These are phyloP conservation scores for Ecdyonurus torrentis DNA, from an alignment of 2,888 invertebrate species.

Conservation along the genomic window DNA sequence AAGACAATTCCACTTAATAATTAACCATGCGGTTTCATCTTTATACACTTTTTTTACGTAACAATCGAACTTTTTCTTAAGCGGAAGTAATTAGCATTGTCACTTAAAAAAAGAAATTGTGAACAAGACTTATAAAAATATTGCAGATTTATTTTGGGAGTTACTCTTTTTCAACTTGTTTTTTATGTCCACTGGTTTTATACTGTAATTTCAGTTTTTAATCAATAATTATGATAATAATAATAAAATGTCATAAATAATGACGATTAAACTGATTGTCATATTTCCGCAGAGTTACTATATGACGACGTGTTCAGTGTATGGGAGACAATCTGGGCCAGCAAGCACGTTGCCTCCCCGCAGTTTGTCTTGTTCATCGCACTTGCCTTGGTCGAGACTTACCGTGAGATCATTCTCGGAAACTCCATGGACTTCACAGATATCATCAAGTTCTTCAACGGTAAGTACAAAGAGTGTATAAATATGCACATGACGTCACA, in stretches of 20 bases:
- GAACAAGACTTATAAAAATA: too few relatives aligned
- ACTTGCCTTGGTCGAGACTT: conserved; percentile 77
- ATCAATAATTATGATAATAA: not conserved
- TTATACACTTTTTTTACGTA: too few relatives aligned
- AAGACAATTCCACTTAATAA: too few relatives aligned
- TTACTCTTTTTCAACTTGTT: too few relatives aligned
- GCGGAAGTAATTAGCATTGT: too few relatives aligned
- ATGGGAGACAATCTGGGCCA: conserved; percentile 96
- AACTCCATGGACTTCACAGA: conserved; percentile 97
- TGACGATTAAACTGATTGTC: not conserved
- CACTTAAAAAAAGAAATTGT: too few relatives aligned
- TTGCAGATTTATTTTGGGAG: too few relatives aligned
- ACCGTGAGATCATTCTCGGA: conserved; percentile 83
- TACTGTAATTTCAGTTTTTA: not conserved
- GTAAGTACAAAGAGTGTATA: too few relatives aligned
- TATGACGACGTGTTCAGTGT: conserved; percentile 86
- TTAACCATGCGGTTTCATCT: too few relatives aligned
- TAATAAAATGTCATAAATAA: not conserved
- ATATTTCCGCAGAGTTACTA: conserved; percentile 58
- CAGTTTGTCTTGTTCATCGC: conserved; percentile 90
- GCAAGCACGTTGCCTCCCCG: conserved; percentile 64
- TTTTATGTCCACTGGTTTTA: not conserved
- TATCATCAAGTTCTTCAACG: conserved; percentile 95
- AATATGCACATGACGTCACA: too few relatives aligned
- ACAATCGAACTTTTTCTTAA: too few relatives aligned